Conservation (phyloP, 2,113 vertebrate genomes). For the Himantopus leucocephalus region DNA sequence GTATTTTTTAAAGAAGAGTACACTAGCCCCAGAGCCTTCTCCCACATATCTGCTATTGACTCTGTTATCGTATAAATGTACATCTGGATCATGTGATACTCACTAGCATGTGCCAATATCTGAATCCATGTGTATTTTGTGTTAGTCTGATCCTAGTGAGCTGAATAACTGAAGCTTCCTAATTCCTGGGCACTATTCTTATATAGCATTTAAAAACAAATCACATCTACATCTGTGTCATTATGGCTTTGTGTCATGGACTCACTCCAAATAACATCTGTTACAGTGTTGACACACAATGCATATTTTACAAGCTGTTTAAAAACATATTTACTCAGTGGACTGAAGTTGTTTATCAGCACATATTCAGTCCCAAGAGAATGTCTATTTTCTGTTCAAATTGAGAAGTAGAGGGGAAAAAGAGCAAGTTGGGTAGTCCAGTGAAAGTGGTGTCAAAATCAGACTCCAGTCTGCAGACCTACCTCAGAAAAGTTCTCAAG, state of each 20-base stretch:
- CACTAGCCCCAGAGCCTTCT: not conserved
- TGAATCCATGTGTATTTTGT: not conserved
- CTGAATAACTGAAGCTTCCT: not conserved
- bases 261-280: slow-evolving; percentile 50
- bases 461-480: not conserved
- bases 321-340: slow-evolving; percentile 42
- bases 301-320: slow-evolving; percentile 53
- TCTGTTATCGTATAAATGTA: not conserved
- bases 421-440: not conserved
- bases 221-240: slow-evolving; percentile 37
- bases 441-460: not conserved
- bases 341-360: slow-evolving; percentile 49
- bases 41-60: not conserved
- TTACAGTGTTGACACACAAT: slow-evolving; percentile 39
- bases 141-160: not conserved
- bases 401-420: not conserved
- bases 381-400: slow-evolving; percentile 28
- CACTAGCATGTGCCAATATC: not conserved
- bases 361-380: not conserved
- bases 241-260: slow-evolving; percentile 40
- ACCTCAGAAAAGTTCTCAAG: not conserved
- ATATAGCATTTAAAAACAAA: slow-evolving; percentile 18
- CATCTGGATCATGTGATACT: not conserved
- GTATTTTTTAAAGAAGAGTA: not conserved
- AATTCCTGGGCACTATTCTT: not conserved